phyloP scores from a whole-genome alignment of 2,797 vertebrate genomes.

The Helicolenus hilgendorfi region DNA sequence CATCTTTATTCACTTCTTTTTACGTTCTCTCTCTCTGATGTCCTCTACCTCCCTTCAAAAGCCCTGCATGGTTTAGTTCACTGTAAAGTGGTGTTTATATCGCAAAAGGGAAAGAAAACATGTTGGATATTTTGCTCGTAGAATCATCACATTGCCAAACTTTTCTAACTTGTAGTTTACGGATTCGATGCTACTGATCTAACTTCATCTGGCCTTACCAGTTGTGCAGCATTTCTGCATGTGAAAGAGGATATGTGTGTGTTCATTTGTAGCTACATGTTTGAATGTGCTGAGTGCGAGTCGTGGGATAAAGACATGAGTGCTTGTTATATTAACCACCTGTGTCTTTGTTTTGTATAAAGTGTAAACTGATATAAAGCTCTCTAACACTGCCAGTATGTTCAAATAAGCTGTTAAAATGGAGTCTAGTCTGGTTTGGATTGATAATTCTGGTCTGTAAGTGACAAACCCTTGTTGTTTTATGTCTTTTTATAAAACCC shows the following conservation, averaged over 20 bases:
- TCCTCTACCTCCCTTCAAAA: conserved; percentile 44
- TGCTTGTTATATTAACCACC: conserved; percentile 43
- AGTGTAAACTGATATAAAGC: conserved; percentile 68
- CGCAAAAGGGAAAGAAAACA: conserved; percentile 22
- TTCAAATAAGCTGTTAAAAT: conserved; percentile 75
- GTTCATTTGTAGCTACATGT: conserved; percentile 48
- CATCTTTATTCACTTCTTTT: conserved; percentile 26
- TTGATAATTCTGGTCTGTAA: conserved; percentile 47
- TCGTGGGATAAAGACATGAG: conserved; percentile 19
- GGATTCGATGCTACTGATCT: background rate
- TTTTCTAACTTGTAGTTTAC: background rate
- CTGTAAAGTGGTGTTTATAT: conserved; percentile 48
- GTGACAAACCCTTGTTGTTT: conserved; percentile 40
- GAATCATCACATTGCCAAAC: conserved; percentile 48
- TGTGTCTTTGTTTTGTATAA: conserved; percentile 76
- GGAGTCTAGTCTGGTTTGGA: conserved; percentile 46
- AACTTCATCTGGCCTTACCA: conserved; percentile 49
- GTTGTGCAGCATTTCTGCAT: conserved; percentile 42
- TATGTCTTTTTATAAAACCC: conserved; percentile 43
- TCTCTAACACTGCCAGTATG: conserved; percentile 84
- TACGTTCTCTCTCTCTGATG: conserved; percentile 13
- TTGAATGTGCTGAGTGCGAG: conserved; percentile 30
- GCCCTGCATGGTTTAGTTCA: conserved; percentile 71
- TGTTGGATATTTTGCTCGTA: conserved; percentile 45
- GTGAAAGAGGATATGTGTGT: conserved; percentile 9